phyloP scores from a whole-genome alignment of 2,888 invertebrate species.

The Eupsilia transversa region DNA sequence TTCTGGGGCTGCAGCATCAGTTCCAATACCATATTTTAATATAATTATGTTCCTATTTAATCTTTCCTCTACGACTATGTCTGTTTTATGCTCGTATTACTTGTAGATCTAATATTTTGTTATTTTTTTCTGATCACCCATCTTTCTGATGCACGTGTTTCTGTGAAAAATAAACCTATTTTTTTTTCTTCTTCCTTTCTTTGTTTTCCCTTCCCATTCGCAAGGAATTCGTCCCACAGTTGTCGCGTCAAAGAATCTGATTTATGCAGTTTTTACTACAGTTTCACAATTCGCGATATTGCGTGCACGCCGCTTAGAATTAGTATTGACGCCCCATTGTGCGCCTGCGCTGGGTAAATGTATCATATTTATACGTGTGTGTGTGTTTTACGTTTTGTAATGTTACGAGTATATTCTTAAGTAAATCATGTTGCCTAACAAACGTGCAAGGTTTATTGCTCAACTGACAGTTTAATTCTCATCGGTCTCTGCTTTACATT shows the following conservation, averaged over 20 bases:
- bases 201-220: conserved; percentile 21
- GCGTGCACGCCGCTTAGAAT: conserved; percentile 58
- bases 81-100: no score
- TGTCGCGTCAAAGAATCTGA: conserved; percentile 45
- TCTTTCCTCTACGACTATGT: no score
- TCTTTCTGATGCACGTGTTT: no score
- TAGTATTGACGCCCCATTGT: conserved; percentile 69
- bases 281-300: conserved; percentile 65
- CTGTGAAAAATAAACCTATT: no score
- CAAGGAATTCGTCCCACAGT: conserved; percentile 47
- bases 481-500: conserved; percentile 50
- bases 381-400: conserved; percentile 67
- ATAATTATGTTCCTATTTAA: not conserved
- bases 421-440: conserved; percentile 62
- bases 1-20: not conserved
- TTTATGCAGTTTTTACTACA: conserved; percentile 56
- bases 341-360: conserved; percentile 55
- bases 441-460: conserved; percentile 57
- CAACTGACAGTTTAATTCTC: conserved; percentile 60
- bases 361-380: conserved; percentile 65
- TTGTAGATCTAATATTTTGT: no score
- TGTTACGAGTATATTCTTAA: conserved; percentile 61
- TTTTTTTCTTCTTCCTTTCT: no score
- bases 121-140: no score
- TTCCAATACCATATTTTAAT: conserved; percentile 8